These are phyloP conservation scores for Gandaritis pyraliata DNA, from an alignment of 2,888 invertebrate species.

Conservation along the genomic window DNA sequence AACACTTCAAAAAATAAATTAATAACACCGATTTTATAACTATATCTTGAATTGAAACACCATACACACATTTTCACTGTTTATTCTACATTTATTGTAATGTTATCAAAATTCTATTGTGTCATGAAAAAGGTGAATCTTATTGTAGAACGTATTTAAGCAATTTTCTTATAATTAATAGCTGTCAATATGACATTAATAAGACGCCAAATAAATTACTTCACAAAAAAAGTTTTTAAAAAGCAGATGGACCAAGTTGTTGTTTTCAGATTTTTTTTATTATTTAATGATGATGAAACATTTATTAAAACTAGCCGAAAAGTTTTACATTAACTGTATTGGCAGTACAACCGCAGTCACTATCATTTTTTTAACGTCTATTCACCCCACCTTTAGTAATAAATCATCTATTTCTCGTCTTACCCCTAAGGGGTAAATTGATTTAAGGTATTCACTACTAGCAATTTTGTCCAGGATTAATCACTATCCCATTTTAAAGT, in stretches of 20 bases:
- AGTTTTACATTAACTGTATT: constrained; percentile 19
- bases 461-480: constrained; percentile 8
- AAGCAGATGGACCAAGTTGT: not conserved
- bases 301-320: constrained; percentile 18
- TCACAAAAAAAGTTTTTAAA: not conserved
- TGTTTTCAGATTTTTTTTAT: not conserved
- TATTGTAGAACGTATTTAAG: constrained; percentile 8
- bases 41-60: constrained; percentile 22
- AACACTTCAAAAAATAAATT: constrained; percentile 16
- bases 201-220: constrained; percentile 5
- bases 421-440: constrained; percentile 1
- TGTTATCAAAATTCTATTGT: constrained; percentile 17
- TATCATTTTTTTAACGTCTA: constrained; percentile 8
- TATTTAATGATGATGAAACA: constrained; percentile 8
- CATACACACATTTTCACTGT: constrained; percentile 19
- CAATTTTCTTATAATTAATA: constrained; percentile 21
- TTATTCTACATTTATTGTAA: constrained; percentile 14
- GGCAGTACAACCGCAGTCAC: constrained; percentile 26
- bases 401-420: not conserved
- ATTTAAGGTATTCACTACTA: not conserved
- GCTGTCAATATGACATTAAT: constrained; percentile 22
- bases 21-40: constrained; percentile 22
- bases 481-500: constrained; percentile 15
- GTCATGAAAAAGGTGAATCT: constrained; percentile 11
- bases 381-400: constrained; percentile 2